Percentiles rank a stretch among this genome's conserved stretches.
Conservation (phyloP, 1,140 invertebrate genomes). For the Neoseiulus cucumeris region DNA sequence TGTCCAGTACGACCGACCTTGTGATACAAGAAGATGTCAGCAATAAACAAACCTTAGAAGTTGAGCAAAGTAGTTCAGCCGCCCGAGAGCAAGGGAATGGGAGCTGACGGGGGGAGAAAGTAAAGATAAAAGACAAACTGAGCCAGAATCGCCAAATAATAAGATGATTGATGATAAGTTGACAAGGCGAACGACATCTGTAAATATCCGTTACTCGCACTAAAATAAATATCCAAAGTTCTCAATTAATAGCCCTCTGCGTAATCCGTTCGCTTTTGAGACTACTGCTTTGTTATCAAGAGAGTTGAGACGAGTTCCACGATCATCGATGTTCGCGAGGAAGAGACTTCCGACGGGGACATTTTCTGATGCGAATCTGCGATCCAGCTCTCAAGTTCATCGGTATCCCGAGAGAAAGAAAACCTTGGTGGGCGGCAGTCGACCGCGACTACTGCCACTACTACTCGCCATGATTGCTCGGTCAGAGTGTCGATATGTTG, state of each 20-base stretch:
- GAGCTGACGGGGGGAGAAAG: not conserved
- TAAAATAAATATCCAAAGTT: slow-evolving; percentile 10
- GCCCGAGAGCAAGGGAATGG: not conserved
- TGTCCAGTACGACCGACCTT: not conserved
- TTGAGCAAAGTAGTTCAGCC: not conserved
- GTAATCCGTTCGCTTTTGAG: too few species aligned
- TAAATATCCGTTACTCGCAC: slow-evolving; percentile 9
- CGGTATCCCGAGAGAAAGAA: too few species aligned
- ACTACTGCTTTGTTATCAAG: too few species aligned
- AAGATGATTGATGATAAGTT: not conserved
- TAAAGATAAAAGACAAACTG: not conserved
- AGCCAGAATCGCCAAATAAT: not conserved
- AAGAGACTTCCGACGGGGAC: too few species aligned
- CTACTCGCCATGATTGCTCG: too few species aligned
- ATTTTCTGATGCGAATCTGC: too few species aligned
- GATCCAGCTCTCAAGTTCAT: too few species aligned
- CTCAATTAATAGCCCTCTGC: not conserved
- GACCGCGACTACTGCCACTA: too few species aligned
- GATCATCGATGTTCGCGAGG: too few species aligned
- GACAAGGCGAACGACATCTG: not conserved
- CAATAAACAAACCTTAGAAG: slow-evolving; percentile 1
- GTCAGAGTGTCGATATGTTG: too few species aligned
- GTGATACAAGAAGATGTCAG: slow-evolving; percentile 7
- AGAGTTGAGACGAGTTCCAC: too few species aligned
- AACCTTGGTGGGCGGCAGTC: too few species aligned